phyloP scores from a whole-genome alignment of 2,113 vertebrate species.

The Chaetorhynchus papuensis region DNA sequence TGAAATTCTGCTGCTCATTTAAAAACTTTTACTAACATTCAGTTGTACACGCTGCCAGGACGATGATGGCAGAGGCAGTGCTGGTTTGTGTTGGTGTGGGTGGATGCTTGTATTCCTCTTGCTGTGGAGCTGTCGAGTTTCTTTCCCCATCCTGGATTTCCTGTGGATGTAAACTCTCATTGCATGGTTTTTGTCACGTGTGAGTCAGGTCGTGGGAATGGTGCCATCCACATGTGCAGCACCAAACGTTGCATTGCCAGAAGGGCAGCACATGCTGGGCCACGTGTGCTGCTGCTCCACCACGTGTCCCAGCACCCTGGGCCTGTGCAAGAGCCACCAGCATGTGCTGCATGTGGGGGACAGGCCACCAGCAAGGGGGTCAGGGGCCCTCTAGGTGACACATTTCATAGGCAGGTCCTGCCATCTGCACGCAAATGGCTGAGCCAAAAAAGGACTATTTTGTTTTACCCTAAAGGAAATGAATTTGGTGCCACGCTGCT shows the following conservation, averaged over 20 bases:
- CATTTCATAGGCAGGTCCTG: neutral
- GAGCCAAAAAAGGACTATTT: neutral
- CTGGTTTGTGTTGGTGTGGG: neutral
- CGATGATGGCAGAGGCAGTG: neutral
- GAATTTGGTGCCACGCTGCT: neutral
- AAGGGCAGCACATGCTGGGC: neutral
- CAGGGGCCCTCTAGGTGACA: neutral
- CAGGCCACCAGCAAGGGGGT: neutral
- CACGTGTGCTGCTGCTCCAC: accelerated
- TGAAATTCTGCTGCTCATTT: neutral
- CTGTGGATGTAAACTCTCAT: neutral
- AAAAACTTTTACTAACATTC: neutral
- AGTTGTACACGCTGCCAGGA: neutral
- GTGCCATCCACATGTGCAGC: neutral
- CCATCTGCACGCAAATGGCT: accelerated
- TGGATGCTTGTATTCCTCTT: neutral
- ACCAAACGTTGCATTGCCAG: neutral
- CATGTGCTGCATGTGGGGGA: neutral
- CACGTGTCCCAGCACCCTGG: neutral
- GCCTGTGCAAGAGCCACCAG: neutral
- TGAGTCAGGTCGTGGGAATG: accelerated
- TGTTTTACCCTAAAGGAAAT: neutral
- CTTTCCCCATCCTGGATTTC: neutral
- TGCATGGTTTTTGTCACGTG: accelerated
- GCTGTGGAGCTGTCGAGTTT: neutral